These are phyloP conservation scores for Aphis gossypii DNA, from an alignment of 1,140 invertebrate species.

Conservation along the genomic window DNA sequence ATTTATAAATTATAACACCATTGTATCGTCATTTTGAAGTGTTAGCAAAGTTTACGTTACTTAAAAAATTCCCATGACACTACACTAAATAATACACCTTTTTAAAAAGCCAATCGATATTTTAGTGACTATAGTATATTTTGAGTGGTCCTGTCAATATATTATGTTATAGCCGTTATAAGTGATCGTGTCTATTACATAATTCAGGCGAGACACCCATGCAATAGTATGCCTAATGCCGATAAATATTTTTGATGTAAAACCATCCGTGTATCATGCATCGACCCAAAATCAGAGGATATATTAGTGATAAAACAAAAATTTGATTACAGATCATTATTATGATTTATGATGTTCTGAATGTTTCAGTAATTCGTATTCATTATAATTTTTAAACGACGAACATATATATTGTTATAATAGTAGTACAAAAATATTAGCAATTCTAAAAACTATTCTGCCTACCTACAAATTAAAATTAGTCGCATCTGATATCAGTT, in stretches of 20 bases:
- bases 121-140: neutral
- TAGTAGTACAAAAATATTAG: neutral
- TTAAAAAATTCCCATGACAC: constrained; percentile 35
- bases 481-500: neutral
- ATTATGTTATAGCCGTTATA: neutral
- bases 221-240: neutral
- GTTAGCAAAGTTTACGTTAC: constrained; percentile 32
- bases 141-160: constrained; percentile 23
- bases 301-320: neutral
- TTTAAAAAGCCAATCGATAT: neutral
- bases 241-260: neutral
- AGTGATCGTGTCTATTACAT: neutral
- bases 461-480: neutral
- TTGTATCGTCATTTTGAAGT: neutral
- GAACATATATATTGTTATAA: neutral
- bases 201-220: neutral
- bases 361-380: neutral
- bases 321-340: neutral
- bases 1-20: neutral
- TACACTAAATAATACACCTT: neutral
- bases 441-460: neutral
- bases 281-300: neutral
- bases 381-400: neutral
- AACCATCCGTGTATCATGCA: neutral
- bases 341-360: neutral